Evolutionary conservation across 2,113 vertebrate species (phyloP).

Genomic region (Prochilodus magdalenae): DNA sequence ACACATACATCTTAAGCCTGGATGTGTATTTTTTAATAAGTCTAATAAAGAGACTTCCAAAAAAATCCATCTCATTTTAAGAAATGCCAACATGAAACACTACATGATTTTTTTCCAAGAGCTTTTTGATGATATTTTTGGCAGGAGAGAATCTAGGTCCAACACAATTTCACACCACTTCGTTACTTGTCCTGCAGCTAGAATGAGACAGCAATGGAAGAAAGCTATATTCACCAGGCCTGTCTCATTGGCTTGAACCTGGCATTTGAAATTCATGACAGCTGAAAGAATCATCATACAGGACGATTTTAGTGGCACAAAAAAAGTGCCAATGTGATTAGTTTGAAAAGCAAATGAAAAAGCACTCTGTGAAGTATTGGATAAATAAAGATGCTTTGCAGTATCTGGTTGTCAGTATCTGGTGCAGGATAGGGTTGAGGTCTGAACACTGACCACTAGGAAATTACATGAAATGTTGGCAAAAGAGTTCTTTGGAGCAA

Average conservation of each 20-base stretch:
- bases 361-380: neutral
- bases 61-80: neutral
- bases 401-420: neutral
- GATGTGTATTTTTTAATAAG: slow-evolving; percentile 28
- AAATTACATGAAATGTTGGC: neutral
- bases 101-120: neutral
- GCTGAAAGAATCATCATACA: neutral
- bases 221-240: neutral
- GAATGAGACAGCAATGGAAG: neutral
- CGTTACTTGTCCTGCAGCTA: neutral
- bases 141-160: slow-evolving; percentile 11
- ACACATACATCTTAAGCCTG: slow-evolving; percentile 26
- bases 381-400: neutral
- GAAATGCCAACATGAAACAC: neutral
- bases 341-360: neutral
- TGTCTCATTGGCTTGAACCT: neutral
- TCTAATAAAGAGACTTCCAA: neutral
- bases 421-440: neutral
- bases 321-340: neutral
- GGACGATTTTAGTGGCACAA: neutral
- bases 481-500: neutral
- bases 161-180: slow-evolving; percentile 1
- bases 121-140: slow-evolving; percentile 15
- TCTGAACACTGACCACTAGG: neutral
- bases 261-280: neutral